Evolutionary conservation across 1,140 invertebrate species (phyloP), one percentile per base, ranked within the genome.

Genomic region (Zaprionus inermis): DNA sequence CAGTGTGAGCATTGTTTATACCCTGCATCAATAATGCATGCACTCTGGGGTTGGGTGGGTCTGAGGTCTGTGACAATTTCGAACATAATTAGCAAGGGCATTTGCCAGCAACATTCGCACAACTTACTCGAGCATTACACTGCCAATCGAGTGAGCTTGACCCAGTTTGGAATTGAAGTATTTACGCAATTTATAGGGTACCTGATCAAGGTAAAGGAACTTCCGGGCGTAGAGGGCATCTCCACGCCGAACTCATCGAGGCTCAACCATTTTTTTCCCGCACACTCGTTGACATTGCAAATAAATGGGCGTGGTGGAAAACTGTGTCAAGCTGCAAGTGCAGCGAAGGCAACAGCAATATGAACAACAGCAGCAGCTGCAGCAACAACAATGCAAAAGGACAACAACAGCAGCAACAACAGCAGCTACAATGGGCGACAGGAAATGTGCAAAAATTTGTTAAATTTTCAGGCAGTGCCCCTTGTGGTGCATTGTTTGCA

Each of bases 371-470:
- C 38, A 52, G 41, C 22, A 67, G 34, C 28, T 46, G 12, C 24
- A 58, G 0, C 18, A 52, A 11, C n/a, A 67, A 10, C 38, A 66
- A n/a, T n/a, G 12, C 18, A 49, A 20, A 9, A 46, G n/a, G n/a
- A 22, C 49, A 61, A 28, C 28, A 34, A 61, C 28, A 22, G 12
- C n/a, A 5, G 9, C 56, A 54, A 32, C 41, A 38, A 34, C 36
- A 78, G 12, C 44, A 51, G 32, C 41, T 75, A 75, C 67, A 82
- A 78, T 76, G 61, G 49, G 70, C 41, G 69, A 68, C 82, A 79
- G 72, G 76, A 88, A 88, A 79, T 82, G 82, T 86, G 83, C 59
- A 79, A 88, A 83, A 88, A 83, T 88, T 79, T 88, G 83, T 79
- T 74, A 86, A 82, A 86, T 77, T 86, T 88, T 74, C 65, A 81